phyloP scores from a whole-genome alignment of 2,888 invertebrate species.

The Oasisia sp. region DNA sequence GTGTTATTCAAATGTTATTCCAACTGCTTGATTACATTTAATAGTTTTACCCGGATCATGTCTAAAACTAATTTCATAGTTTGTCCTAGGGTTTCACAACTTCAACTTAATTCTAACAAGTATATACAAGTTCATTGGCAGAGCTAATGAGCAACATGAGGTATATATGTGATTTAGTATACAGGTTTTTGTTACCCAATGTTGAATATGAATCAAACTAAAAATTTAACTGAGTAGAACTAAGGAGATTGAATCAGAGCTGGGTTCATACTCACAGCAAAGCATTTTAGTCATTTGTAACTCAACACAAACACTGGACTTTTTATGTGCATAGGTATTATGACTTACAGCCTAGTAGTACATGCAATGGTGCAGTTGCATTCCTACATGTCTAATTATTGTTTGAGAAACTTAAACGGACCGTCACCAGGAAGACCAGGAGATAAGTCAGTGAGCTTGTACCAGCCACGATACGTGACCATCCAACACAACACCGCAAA shows the following conservation, averaged over 20 bases:
- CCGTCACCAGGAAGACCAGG: conserved; percentile 62
- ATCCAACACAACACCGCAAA: conserved; percentile 91
- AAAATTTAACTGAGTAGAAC: too few species aligned
- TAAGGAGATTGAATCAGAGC: background rate
- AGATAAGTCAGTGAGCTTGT: conserved; percentile 44
- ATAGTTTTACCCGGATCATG: too few species aligned
- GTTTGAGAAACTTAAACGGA: conserved; percentile 27
- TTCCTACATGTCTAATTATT: background rate
- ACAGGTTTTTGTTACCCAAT: too few species aligned
- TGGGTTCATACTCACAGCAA: background rate
- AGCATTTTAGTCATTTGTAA: background rate
- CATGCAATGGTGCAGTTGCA: background rate
- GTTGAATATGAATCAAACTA: too few species aligned
- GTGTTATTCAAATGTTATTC: background rate
- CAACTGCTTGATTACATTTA: background rate
- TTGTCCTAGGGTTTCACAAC: too few species aligned
- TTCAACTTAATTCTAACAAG: too few species aligned
- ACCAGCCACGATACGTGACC: conserved; percentile 79
- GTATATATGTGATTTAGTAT: too few species aligned
- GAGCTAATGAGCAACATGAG: too few species aligned
- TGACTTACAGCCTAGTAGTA: background rate
- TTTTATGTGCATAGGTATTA: background rate
- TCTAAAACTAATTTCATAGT: too few species aligned
- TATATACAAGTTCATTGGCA: too few species aligned
- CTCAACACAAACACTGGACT: background rate